Evolutionary conservation across 1,140 invertebrate genomes (phyloP).

Genomic region (Drosophila ambigua): DNA sequence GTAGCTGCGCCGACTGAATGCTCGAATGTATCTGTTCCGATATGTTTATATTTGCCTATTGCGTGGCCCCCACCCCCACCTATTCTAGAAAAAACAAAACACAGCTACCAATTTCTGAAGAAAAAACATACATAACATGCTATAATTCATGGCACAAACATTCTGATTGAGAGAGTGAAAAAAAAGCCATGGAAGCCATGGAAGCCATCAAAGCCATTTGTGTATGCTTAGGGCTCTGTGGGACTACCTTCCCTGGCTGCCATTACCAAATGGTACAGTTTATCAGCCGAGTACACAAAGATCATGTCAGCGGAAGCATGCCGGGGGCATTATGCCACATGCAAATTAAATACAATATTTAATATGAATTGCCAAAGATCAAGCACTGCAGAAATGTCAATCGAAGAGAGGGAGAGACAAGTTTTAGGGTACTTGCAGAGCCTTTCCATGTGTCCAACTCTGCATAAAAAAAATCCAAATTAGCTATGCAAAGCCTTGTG

Average conservation of each 20-base stretch:
- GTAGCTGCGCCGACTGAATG: not conserved
- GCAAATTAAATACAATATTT: not conserved
- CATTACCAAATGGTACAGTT: constrained; percentile 13
- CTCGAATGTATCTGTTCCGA: constrained; percentile 48
- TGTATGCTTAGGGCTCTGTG: constrained; percentile 10
- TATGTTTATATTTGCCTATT: constrained; percentile 54
- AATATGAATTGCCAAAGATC: too few species aligned
- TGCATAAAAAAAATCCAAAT: too few species aligned
- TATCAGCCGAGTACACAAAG: constrained; percentile 17
- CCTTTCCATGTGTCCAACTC: too few species aligned
- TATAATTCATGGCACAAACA: constrained; percentile 53
- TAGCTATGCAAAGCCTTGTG: too few species aligned
- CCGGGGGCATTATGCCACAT: constrained; percentile 7
- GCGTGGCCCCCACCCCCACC: constrained; percentile 4
- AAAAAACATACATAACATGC: constrained; percentile 63
- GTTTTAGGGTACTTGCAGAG: too few species aligned
- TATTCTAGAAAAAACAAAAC: constrained; percentile 38
- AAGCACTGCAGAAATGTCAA: not conserved
- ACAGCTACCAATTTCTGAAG: constrained; percentile 36
- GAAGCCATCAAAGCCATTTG: constrained; percentile 9
- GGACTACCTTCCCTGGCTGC: not conserved
- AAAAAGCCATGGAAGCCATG: not conserved
- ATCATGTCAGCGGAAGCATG: constrained; percentile 9
- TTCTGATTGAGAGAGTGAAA: constrained; percentile 8
- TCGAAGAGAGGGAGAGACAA: too few species aligned